Conservation (phyloP, 2,888 invertebrate species). For the Dendrolimus houi region DNA sequence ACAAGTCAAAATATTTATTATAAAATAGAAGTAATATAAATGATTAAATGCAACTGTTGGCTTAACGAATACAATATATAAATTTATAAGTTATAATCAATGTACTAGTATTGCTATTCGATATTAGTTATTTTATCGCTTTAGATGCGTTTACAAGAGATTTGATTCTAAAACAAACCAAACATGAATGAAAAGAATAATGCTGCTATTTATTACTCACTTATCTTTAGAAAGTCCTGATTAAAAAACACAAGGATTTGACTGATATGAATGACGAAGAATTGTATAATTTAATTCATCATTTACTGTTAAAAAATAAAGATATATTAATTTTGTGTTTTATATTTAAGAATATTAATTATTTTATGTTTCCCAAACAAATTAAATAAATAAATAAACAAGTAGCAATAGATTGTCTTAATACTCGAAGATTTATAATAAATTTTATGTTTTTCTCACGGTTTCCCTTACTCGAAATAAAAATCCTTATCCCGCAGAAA, state of each 20-base stretch:
- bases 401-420: constrained; percentile 66
- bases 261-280: constrained; percentile 57
- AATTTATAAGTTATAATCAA: no score
- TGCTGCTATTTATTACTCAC: neutral
- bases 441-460: no score
- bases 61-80: no score
- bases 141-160: constrained; percentile 75
- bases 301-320: constrained; percentile 50
- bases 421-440: constrained; percentile 46
- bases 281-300: constrained; percentile 55
- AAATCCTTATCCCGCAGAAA: no score
- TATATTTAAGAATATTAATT: no score
- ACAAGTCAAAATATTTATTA: no score
- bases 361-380: no score
- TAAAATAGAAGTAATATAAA: no score
- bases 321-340: no score
- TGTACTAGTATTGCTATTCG: no score
- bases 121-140: constrained; percentile 40
- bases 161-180: constrained; percentile 48
- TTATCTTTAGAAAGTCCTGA: neutral
- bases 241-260: constrained; percentile 12
- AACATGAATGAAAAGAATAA: constrained; percentile 18
- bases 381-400: constrained; percentile 31
- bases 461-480: no score
- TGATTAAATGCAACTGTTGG: no score